Evolutionary conservation across 2,888 invertebrate species (phyloP).

Genomic region (Ethmia dodecea): DNA sequence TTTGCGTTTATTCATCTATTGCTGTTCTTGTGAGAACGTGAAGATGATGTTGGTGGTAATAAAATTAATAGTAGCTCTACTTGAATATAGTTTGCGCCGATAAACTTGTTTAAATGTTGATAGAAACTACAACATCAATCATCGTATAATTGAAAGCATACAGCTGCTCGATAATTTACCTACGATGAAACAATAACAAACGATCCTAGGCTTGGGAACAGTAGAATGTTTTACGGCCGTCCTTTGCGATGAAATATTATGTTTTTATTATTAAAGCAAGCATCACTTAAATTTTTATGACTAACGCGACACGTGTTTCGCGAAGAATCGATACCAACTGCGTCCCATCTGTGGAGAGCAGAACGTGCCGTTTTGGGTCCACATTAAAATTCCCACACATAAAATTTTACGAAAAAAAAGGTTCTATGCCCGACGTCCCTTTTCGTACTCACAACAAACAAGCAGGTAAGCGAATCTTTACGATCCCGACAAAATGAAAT

Average conservation of each 20-base stretch:
- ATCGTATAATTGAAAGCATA: constrained; percentile 62
- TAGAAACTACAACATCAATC: constrained; percentile 60
- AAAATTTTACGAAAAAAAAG: constrained; percentile 68
- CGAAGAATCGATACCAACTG: constrained; percentile 58
- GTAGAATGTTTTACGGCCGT: constrained; percentile 16
- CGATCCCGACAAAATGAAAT: constrained; percentile 63
- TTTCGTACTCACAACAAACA: constrained; percentile 71
- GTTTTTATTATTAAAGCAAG: constrained; percentile 22
- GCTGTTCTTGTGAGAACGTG: constrained; percentile 27
- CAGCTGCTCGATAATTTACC: constrained; percentile 39
- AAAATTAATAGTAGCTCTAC: constrained; percentile 57
- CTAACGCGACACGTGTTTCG: constrained; percentile 58
- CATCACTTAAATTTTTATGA: constrained; percentile 41
- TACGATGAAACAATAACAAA: constrained; percentile 44
- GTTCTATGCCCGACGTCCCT: constrained; percentile 56
- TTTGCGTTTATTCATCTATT: constrained; percentile 36
- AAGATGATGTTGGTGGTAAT: constrained; percentile 39
- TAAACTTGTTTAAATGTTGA: constrained; percentile 61
- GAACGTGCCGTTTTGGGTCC: constrained; percentile 70
- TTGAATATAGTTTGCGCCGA: constrained; percentile 57
- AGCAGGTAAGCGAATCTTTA: constrained; percentile 75
- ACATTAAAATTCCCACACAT: constrained; percentile 75
- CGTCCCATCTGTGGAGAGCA: constrained; percentile 61
- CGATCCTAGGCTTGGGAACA: constrained; percentile 27
- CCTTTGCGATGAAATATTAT: constrained; percentile 26